Base-by-base conservation (phyloP, 2,888 invertebrate genomes). In the Xylota sylvarum region DNA sequence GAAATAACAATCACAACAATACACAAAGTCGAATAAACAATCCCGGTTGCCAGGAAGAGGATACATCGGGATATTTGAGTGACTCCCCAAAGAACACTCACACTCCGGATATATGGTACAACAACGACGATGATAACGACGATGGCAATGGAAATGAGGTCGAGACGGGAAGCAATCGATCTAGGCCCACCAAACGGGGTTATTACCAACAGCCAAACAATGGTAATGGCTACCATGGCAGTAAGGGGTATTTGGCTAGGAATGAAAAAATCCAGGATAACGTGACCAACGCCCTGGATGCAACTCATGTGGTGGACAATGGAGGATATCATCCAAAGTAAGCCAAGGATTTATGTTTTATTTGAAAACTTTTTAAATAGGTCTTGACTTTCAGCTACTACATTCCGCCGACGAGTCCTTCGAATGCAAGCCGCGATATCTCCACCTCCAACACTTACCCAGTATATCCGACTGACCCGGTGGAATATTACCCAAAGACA, bases 1-100 rank as follows among this genome's bases (percentile, higher is more conserved):
- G 89, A 50, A 88, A 84, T 80, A 85, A 89, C 88, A 89, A 90
- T 88, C 90, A 89, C 87, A 89, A 89, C 89, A 90, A 89, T 89
- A 81, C 76, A 30, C 81, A 88, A 48, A 88, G 90, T 90, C 90
- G 90, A 89, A 88, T 90, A 89, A 91, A 91, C 89, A 91, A 89
- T 81, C 88, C 88, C 32, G 92, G 92, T 92, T 91, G 92, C 90
- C 94, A 93, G 69, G 96, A 96, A 90, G 96, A 96, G 43, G 96
- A 97, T 90, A 97, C 97, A 72, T 97, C 97, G 35, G 97, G 97
- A 43, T 97, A 97, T 92, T 96, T 96, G 62, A 97, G 97, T 91
- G 97, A 97, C 90, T 96, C 95, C 60, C 92, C 92, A 72, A 94
- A 94, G 90, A 94, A 94, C 81, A 90, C 90, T 37, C 94, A 92